These are phyloP conservation scores for Illadopsis cleaveri DNA, from an alignment of 2,113 vertebrate genomes.

Conservation along the genomic window DNA sequence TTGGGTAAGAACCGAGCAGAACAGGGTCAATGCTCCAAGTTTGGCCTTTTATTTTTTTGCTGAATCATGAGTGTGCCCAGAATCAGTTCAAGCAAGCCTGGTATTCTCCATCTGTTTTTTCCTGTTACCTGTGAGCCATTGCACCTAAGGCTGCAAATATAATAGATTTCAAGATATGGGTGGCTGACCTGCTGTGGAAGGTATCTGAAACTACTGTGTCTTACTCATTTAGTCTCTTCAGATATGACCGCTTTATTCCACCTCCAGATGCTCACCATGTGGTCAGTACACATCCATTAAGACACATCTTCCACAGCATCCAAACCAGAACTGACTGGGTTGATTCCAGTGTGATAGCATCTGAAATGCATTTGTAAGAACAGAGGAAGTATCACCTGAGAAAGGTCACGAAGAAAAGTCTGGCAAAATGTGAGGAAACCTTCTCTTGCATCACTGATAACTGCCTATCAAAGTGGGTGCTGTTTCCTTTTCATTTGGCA, in stretches of 20 bases:
- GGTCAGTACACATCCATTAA: background rate
- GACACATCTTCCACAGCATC: background rate
- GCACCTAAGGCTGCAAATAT: background rate
- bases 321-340: background rate
- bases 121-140: background rate
- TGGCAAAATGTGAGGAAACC: background rate
- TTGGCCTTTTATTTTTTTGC: background rate
- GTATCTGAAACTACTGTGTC: background rate
- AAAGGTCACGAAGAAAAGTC: background rate
- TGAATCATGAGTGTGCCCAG: background rate
- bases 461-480: background rate
- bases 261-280: background rate
- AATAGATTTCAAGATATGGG: background rate
- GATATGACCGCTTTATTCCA: background rate
- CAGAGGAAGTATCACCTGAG: background rate
- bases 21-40: background rate
- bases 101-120: background rate
- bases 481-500: background rate
- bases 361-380: background rate
- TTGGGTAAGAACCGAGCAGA: background rate
- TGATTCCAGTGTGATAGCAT: background rate
- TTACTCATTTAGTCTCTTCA: background rate
- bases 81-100: background rate
- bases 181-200: background rate
- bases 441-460: background rate